phyloP scores from a whole-genome alignment of 2,113 vertebrate species.

The Oncorhynchus nerka region DNA sequence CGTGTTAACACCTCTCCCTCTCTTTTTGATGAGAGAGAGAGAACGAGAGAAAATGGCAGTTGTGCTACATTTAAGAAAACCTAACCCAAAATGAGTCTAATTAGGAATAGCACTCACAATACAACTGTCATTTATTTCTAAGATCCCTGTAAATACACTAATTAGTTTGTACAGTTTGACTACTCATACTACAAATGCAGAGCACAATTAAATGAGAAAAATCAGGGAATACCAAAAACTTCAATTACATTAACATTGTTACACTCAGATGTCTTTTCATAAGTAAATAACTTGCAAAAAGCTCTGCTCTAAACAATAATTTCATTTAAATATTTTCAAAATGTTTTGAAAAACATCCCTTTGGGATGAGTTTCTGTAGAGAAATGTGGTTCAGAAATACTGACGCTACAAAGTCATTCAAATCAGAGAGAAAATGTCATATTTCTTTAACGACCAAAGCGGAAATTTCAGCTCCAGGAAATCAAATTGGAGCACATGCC shows the following conservation, averaged over 20 bases:
- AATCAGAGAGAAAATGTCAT: too few relatives aligned
- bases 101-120: neutral
- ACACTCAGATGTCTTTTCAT: too few relatives aligned
- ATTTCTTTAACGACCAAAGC: neutral
- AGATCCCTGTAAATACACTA: neutral
- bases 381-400: too few relatives aligned
- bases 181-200: neutral
- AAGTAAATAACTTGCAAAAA: too few relatives aligned
- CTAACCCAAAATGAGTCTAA: neutral
- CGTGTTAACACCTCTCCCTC: constrained; percentile 6
- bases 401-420: too few relatives aligned
- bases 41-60: neutral
- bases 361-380: too few relatives aligned
- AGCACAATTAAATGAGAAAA: neutral
- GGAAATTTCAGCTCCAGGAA: neutral
- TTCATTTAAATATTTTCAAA: too few relatives aligned
- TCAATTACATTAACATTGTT: too few relatives aligned
- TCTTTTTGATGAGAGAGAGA: neutral
- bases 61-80: neutral
- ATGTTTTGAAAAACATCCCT: too few relatives aligned
- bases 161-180: neutral
- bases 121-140: neutral
- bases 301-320: too few relatives aligned
- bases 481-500: neutral
- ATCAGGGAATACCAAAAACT: neutral